A percentile compares a stretch with the other conserved stretches of the same genome.
Conservation (phyloP, 2,113 vertebrate genomes). For the Spermophilus dauricus region DNA sequence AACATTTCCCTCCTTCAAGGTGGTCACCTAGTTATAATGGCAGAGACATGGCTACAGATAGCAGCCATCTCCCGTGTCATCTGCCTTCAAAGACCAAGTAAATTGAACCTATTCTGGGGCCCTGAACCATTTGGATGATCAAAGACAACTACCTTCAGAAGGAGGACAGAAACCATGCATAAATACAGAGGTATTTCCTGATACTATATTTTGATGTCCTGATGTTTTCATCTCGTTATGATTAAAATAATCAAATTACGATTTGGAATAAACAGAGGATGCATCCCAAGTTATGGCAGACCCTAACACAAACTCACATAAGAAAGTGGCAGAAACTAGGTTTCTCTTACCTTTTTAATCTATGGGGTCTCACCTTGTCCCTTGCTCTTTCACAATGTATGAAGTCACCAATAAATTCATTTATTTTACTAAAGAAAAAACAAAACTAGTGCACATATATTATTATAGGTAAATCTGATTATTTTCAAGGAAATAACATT, state of each 20-base stretch:
- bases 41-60: not conserved
- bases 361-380: not conserved
- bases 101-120: not conserved
- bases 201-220: not conserved
- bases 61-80: not conserved
- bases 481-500: not conserved
- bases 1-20: not conserved
- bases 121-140: not conserved
- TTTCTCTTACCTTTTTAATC: not conserved
- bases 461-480: slow-evolving; percentile 12
- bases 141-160: not conserved
- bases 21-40: not conserved
- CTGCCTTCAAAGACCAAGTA: not conserved
- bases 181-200: not conserved
- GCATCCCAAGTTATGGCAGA: not conserved
- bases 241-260: not conserved
- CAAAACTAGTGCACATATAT: not conserved
- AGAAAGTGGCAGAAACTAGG: not conserved
- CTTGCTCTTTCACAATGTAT: not conserved
- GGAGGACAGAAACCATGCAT: not conserved
- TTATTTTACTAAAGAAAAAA: not conserved
- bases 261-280: not conserved
- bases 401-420: not conserved
- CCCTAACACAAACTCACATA: not conserved
- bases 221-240: not conserved